Evolutionary conservation across 2,113 vertebrate species (phyloP).

Genomic region (Pseudorhombus dupliciocellatus): DNA sequence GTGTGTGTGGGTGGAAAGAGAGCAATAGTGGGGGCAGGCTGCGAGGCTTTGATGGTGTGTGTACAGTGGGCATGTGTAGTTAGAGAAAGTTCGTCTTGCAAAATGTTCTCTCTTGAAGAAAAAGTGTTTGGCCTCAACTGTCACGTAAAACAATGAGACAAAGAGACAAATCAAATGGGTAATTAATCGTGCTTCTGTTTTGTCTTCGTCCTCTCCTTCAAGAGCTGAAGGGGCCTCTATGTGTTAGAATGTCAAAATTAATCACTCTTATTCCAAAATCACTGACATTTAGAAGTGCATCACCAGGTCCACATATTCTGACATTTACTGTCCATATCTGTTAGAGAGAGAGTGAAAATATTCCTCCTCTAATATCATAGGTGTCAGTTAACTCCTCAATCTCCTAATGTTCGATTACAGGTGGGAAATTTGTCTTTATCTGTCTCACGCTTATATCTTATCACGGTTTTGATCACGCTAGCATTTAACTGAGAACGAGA

Average conservation of each 20-base stretch:
- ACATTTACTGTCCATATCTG: constrained; percentile 27
- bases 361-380: neutral
- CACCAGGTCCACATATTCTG: constrained; percentile 13
- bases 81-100: constrained; percentile 26
- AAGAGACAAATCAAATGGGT: constrained; percentile 39
- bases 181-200: constrained; percentile 27
- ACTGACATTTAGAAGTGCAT: constrained; percentile 43
- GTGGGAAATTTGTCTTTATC: too few species aligned
- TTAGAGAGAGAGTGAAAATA: neutral
- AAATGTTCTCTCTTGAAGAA: constrained; percentile 27
- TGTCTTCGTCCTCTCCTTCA: neutral
- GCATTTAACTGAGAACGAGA: neutral
- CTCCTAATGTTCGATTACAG: too few species aligned
- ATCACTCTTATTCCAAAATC: constrained; percentile 28
- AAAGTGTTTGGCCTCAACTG: constrained; percentile 26
- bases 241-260: constrained; percentile 38
- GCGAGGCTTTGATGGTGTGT: constrained; percentile 23
- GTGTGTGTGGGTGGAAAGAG: neutral
- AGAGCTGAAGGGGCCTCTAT: constrained; percentile 5
- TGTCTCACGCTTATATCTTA: neutral
- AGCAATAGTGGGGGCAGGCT: neutral
- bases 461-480: neutral
- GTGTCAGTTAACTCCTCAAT: too few species aligned
- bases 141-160: constrained; percentile 26
- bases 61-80: constrained; percentile 31